Evolutionary conservation across 2,888 invertebrate species (phyloP), one percentile per base, ranked within the genome.

Genomic region (Pterobdella sp.): DNA sequence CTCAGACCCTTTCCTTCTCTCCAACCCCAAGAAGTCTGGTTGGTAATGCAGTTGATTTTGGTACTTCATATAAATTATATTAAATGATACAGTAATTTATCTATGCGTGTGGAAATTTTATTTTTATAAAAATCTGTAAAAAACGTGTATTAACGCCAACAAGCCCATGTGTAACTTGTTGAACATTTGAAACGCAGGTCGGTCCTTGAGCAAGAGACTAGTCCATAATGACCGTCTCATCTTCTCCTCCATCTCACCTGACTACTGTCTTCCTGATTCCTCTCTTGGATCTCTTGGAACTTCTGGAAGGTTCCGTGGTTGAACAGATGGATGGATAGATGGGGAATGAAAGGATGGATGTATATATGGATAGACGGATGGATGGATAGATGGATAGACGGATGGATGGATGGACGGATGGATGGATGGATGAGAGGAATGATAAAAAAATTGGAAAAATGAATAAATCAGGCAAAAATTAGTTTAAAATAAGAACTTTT

Each of bases 221-320:
- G 71, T 36, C n/a, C 34, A 37, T 26, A 71, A 35, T 31, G 73
- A 89, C 68, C 87, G 89, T 72, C 86, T 92, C 75, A 86, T 91
- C 36, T 92, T 89, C 84, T 87, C 90, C 77, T 88, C 89, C 76
- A 90, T 90, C 81, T 91, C 91, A 74, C 91, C 92, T 0, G 91
- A 92, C 84, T 92, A 91, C 84, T 92, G 92, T 84, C 88, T 89
- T 74, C 88, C 87, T 35, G 90, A 92, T 80, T 86, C 87, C 29
- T 88, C 88, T 66, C 86, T 89, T 2, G 92, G 91, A n/a, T 90
- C 90, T 69, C 85, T 89, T n/a, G 91, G 91, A 49, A 92, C 91
- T 0, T 86, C 87, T 70, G 90, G 90, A 82, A 88, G 91, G 91
- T 91, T 42, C 10, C 18, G 4, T 14, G 49, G 49, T 14, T 7